Evolutionary conservation across 2,888 invertebrate species (phyloP).

Genomic region (Drosophila demipolita): DNA sequence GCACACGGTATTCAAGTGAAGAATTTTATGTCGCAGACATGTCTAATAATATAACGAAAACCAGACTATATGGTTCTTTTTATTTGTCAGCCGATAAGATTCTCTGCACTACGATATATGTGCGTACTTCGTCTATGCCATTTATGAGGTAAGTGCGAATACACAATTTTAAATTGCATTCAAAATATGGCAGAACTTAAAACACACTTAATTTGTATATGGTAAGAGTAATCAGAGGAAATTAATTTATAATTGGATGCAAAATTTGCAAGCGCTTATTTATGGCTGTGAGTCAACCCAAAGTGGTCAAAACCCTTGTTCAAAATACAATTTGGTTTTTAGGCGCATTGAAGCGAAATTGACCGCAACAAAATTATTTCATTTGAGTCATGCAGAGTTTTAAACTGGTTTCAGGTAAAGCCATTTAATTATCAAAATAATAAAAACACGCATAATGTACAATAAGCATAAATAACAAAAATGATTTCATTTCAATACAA

Average conservation of each 20-base stretch:
- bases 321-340: conserved; percentile 30
- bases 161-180: conserved; percentile 5
- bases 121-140: neutral
- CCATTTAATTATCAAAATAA: conserved; percentile 61
- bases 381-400: conserved; percentile 34
- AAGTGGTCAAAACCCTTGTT: conserved; percentile 10
- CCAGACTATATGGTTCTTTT: neutral
- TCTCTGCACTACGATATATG: neutral
- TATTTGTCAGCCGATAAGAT: conserved; percentile 15
- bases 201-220: neutral
- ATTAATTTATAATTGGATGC: conserved; percentile 67
- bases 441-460: conserved; percentile 18
- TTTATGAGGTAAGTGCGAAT: neutral
- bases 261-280: conserved; percentile 38
- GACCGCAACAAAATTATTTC: conserved; percentile 59
- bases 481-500: conserved; percentile 9
- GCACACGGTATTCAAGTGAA: neutral
- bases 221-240: conserved; percentile 4
- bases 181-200: conserved; percentile 30
- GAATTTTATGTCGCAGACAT: neutral
- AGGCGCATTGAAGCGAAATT: conserved; percentile 41
- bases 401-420: conserved; percentile 56
- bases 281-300: neutral
- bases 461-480: conserved; percentile 51
- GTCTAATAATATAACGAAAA: neutral